These are phyloP conservation scores for Chionoecetes opilio DNA, from an alignment of 1,140 invertebrate species.

Conservation along the genomic window DNA sequence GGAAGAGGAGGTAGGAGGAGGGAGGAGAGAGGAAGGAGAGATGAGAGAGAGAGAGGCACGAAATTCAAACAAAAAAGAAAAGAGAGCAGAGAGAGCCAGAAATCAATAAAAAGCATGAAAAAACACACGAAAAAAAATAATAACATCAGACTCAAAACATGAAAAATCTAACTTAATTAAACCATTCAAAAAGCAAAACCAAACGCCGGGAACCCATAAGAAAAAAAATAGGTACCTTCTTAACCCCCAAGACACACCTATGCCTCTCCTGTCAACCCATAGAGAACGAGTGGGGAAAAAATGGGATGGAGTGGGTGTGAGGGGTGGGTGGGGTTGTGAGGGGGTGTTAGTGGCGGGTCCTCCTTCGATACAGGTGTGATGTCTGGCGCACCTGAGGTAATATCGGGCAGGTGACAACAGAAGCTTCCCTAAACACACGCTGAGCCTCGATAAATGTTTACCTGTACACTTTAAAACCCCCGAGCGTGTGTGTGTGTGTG, in stretches of 20 bases:
- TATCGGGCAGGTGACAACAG: slow-evolving; percentile 16
- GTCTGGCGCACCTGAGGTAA: neutral
- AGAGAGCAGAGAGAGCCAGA: neutral
- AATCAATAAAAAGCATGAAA: neutral
- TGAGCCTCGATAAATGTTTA: neutral
- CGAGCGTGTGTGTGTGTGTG: neutral
- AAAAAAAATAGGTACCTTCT: too few relatives aligned
- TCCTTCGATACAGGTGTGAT: slow-evolving; percentile 3
- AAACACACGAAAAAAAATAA: neutral
- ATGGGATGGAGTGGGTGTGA: too few relatives aligned
- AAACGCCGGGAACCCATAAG: too few relatives aligned
- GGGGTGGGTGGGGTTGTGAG: too few relatives aligned
- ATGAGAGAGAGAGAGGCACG: neutral
- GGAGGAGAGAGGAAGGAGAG: neutral
- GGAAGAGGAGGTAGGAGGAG: too few relatives aligned
- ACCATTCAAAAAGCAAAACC: neutral
- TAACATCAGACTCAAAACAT: neutral
- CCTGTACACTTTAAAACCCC: neutral
- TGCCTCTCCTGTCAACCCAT: too few relatives aligned
- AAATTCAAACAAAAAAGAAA: neutral
- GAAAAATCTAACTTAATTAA: neutral
- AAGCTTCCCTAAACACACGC: slow-evolving; percentile 16
- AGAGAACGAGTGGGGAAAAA: too few relatives aligned
- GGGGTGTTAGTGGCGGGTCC: neutral
- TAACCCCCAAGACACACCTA: too few relatives aligned